Conservation (phyloP, 2,888 invertebrate genomes). For the Campopleginae sp. region DNA sequence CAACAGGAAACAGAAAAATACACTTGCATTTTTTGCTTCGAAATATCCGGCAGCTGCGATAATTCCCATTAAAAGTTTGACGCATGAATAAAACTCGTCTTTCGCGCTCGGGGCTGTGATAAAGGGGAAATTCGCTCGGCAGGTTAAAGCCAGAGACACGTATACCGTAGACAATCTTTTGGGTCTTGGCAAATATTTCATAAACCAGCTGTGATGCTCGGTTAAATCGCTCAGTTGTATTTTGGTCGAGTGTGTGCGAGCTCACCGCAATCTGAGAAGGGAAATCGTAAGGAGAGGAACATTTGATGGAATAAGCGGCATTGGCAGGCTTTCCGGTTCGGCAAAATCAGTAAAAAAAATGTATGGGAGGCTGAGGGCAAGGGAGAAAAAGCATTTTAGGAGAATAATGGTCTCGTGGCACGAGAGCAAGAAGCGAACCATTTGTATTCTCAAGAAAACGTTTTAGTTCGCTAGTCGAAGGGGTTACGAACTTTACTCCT, state of each 20-base stretch:
- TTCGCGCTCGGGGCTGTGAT: background rate
- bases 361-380: background rate
- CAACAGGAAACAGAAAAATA: no score
- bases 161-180: background rate
- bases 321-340: slow-evolving; percentile 42
- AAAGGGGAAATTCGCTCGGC: background rate
- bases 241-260: background rate
- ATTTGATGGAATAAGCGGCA: slow-evolving; percentile 6
- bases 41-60: slow-evolving; percentile 2
- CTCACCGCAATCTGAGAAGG: slow-evolving; percentile 2
- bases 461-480: slow-evolving; percentile 31
- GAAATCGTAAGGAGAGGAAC: slow-evolving; percentile 10
- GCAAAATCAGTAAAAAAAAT: slow-evolving; percentile 19
- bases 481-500: slow-evolving; percentile 38
- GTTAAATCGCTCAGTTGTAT: background rate
- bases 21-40: background rate
- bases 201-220: background rate
- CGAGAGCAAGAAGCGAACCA: slow-evolving; percentile 63
- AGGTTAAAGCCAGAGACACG: background rate
- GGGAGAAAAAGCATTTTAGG: slow-evolving; percentile 36
- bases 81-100: slow-evolving; percentile 1
- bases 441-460: slow-evolving; percentile 60
- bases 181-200: slow-evolving; percentile 18
- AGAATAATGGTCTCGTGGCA: slow-evolving; percentile 63
- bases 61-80: slow-evolving; percentile 15